Conservation (phyloP, 2,797 vertebrate genomes). For the Myotis planiceps region DNA sequence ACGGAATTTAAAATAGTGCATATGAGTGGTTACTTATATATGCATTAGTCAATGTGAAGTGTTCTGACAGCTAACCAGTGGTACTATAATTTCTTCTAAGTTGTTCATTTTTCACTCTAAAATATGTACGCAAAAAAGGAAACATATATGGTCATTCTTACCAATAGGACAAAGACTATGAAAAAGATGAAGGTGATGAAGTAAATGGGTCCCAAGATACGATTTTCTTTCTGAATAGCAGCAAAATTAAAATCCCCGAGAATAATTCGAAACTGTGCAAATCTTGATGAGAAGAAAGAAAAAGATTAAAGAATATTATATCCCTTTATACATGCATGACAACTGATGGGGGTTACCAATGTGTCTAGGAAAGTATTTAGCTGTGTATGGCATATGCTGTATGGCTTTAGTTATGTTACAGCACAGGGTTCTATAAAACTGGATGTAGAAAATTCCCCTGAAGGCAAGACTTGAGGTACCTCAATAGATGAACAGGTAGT, state of each 20-base stretch:
- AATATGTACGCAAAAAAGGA: background rate
- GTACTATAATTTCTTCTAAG: constrained; percentile 38
- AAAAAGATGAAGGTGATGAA: constrained; percentile 88
- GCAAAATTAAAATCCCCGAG: constrained; percentile 88
- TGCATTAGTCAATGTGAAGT: constrained; percentile 41
- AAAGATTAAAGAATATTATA: constrained; percentile 13
- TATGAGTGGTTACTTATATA: background rate
- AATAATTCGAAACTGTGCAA: constrained; percentile 87
- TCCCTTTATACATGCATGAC: background rate
- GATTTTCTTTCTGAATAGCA: constrained; percentile 81
- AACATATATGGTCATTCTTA: constrained; percentile 67
- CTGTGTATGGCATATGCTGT: background rate
- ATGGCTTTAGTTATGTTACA: background rate
- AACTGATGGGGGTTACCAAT: background rate
- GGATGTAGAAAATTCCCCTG: background rate
- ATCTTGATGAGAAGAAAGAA: constrained; percentile 79
- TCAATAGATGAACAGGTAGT: background rate
- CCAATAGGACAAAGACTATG: constrained; percentile 87
- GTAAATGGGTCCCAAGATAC: constrained; percentile 87
- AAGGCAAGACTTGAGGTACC: background rate
- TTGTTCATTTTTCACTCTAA: constrained; percentile 18
- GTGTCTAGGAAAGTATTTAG: background rate
- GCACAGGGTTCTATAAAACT: background rate
- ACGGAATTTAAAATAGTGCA: background rate
- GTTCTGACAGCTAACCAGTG: background rate